A percentile compares a stretch with the other conserved stretches of the same genome.
Evolutionary conservation across 2,888 invertebrate genomes (phyloP).

Genomic region (Spialia ferax): DNA sequence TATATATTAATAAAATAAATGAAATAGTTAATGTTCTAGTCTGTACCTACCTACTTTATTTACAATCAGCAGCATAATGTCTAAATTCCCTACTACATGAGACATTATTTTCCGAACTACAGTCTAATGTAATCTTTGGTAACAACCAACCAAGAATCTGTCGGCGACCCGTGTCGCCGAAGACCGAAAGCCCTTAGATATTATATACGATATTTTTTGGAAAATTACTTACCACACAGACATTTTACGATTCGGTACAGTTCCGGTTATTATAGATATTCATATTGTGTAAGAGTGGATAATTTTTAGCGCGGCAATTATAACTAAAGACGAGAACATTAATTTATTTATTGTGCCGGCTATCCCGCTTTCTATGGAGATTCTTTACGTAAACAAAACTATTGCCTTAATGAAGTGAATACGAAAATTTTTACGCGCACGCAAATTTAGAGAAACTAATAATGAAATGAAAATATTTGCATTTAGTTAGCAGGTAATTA

Average conservation of each 20-base stretch:
- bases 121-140: too few relatives aligned
- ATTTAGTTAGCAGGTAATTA: too few relatives aligned
- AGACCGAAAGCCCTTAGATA: too few relatives aligned
- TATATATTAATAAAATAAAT: too few relatives aligned
- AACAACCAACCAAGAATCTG: too few relatives aligned
- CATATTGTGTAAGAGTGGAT: slow-evolving; percentile 35
- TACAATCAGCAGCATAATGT: too few relatives aligned
- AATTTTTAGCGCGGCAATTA: slow-evolving; percentile 31
- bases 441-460: background rate
- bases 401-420: background rate
- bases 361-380: slow-evolving; percentile 41
- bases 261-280: slow-evolving; percentile 29
- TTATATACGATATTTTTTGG: background rate
- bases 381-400: slow-evolving; percentile 25
- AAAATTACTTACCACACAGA: background rate
- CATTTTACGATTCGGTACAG: background rate
- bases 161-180: too few relatives aligned
- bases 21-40: too few relatives aligned
- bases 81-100: too few relatives aligned
- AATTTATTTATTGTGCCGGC: slow-evolving; percentile 40
- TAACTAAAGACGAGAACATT: slow-evolving; percentile 22
- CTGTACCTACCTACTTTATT: too few relatives aligned
- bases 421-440: background rate
- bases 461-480: background rate
- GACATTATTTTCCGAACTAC: too few relatives aligned